These are phyloP conservation scores for Lycocerus yunnanus DNA, from an alignment of 2,888 invertebrate genomes.

Conservation along the genomic window DNA sequence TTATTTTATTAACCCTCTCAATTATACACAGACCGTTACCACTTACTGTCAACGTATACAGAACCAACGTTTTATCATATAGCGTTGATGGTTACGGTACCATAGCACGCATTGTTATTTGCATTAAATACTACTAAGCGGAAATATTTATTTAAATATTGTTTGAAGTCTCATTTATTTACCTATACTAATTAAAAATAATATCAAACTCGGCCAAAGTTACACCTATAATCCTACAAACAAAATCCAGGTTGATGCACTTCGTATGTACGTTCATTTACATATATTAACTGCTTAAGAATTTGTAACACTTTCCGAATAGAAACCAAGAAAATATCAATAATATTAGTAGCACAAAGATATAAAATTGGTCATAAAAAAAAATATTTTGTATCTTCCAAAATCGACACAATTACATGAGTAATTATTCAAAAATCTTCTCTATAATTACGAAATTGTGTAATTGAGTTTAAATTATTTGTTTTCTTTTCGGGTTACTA, in stretches of 20 bases:
- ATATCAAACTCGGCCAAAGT: background rate
- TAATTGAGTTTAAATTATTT: background rate
- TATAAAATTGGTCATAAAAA: background rate
- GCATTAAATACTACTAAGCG: constrained; percentile 8
- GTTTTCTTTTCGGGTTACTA: background rate
- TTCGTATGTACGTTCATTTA: background rate
- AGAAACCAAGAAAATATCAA: background rate
- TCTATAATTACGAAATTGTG: background rate
- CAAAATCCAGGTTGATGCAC: background rate
- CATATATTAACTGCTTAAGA: background rate
- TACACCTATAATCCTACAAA: background rate
- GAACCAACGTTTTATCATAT: constrained; percentile 6
- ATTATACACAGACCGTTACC: constrained; percentile 4
- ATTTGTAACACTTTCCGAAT: background rate
- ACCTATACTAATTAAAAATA: background rate
- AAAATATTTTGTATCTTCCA: background rate
- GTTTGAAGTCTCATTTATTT: background rate
- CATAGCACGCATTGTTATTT: constrained; percentile 15
- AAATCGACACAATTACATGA: background rate
- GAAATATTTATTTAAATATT: background rate
- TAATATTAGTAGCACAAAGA: background rate
- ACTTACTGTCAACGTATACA: constrained; percentile 4
- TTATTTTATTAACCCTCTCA: constrained; percentile 4
- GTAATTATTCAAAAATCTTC: background rate
- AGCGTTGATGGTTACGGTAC: constrained; percentile 11